These are phyloP conservation scores for Pterophyllum scalare DNA, from an alignment of 2,113 vertebrate genomes.

Conservation along the genomic window DNA sequence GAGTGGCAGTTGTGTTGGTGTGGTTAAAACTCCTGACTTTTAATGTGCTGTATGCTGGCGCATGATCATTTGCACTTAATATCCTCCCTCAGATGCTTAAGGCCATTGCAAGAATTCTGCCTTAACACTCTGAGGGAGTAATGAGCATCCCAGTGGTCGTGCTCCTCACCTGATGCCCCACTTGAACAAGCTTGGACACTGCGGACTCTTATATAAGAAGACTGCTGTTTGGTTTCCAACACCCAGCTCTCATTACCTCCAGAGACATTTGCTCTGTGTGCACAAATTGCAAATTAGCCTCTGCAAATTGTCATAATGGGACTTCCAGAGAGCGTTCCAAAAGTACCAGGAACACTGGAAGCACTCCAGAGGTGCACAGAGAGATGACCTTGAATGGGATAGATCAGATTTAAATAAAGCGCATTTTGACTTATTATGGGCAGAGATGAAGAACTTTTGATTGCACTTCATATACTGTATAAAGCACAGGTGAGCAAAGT, in stretches of 20 bases:
- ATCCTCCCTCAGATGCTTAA: neutral
- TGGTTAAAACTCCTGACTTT: neutral
- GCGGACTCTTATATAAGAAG: no score
- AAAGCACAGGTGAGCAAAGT: neutral
- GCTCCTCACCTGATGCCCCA: neutral
- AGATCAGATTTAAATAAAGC: neutral
- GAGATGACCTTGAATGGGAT: neutral
- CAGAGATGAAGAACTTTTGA: neutral
- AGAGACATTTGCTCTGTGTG: no score
- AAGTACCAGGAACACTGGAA: neutral
- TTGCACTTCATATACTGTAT: neutral
- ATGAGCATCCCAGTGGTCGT: neutral
- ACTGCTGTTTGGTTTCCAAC: no score
- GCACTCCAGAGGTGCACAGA: neutral
- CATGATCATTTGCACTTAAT: neutral
- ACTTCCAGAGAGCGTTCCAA: no score
- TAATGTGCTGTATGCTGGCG: neutral
- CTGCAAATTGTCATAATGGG: no score
- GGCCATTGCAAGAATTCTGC: neutral
- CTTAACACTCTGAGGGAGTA: neutral
- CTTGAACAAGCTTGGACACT: neutral
- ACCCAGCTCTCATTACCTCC: no score
- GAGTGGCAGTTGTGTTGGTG: neutral
- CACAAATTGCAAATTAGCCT: no score
- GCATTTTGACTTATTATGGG: neutral